phyloP scores from a whole-genome alignment of 2,113 vertebrate species.

The Heteronetta atricapilla region DNA sequence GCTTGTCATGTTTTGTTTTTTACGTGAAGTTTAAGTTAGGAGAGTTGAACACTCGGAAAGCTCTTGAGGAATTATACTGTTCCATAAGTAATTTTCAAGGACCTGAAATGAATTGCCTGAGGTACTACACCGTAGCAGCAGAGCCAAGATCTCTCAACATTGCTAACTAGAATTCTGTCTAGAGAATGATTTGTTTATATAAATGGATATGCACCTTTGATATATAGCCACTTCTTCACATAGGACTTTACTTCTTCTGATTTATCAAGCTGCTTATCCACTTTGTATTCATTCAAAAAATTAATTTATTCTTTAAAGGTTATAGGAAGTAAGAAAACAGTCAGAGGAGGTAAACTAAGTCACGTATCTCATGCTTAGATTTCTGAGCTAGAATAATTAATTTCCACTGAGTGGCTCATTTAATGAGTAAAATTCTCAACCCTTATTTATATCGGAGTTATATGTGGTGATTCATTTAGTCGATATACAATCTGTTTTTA shows the following conservation, averaged over 20 bases:
- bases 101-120: background rate
- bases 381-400: fast-evolving
- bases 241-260: background rate
- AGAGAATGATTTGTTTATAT: background rate
- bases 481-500: background rate
- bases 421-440: background rate
- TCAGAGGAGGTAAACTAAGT: background rate
- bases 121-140: background rate
- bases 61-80: background rate
- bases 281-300: background rate
- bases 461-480: background rate
- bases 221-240: background rate
- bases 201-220: background rate
- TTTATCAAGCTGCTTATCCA: background rate
- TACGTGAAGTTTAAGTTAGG: background rate
- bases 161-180: background rate
- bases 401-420: background rate
- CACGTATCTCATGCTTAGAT: background rate
- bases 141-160: background rate
- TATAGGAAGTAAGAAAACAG: background rate
- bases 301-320: background rate
- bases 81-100: background rate
- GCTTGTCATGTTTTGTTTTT: background rate
- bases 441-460: background rate
- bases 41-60: background rate